A percentile compares a stretch with the other conserved stretches of the same genome.
phyloP scores from a whole-genome alignment of 2,888 invertebrate species.

The Drosophila quinaria region DNA sequence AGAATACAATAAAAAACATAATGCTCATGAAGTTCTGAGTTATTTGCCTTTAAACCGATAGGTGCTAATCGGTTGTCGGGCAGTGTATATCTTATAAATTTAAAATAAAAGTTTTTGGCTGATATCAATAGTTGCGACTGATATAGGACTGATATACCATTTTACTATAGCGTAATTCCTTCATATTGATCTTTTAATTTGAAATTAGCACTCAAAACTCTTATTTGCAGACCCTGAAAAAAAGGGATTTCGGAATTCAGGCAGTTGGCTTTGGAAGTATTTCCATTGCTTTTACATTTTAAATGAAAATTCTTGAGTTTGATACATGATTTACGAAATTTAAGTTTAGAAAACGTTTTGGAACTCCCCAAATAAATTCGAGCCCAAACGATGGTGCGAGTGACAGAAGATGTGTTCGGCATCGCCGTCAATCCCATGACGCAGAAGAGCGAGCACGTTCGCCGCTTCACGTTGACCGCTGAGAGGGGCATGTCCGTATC shows the following conservation, averaged over 20 bases:
- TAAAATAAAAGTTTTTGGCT: no score
- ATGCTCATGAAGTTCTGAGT: no score
- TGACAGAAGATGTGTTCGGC: slow-evolving; percentile 84
- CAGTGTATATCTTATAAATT: no score
- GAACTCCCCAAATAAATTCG: slow-evolving; percentile 23
- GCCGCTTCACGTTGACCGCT: slow-evolving; percentile 80
- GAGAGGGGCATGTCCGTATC: slow-evolving; percentile 78
- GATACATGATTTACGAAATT: slow-evolving; percentile 40
- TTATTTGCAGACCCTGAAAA: no score
- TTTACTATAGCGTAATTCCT: no score
- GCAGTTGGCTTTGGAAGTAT: slow-evolving; percentile 35
- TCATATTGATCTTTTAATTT: no score
- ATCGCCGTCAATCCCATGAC: slow-evolving; percentile 80
- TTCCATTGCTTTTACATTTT: neutral
- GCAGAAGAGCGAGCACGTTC: slow-evolving; percentile 70
- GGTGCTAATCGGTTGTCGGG: slow-evolving; percentile 4
- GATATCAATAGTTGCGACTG: no score
- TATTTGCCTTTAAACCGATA: slow-evolving; percentile 7
- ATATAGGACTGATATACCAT: no score
- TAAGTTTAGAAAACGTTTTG: slow-evolving; percentile 25
- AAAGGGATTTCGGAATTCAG: neutral
- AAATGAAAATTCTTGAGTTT: slow-evolving; percentile 28
- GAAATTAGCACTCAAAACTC: no score
- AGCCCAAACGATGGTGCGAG: slow-evolving; percentile 69
- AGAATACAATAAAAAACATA: no score